These are phyloP conservation scores for Eulemur mongoz DNA, from an alignment of 2,797 vertebrate genomes.

Conservation along the genomic window DNA sequence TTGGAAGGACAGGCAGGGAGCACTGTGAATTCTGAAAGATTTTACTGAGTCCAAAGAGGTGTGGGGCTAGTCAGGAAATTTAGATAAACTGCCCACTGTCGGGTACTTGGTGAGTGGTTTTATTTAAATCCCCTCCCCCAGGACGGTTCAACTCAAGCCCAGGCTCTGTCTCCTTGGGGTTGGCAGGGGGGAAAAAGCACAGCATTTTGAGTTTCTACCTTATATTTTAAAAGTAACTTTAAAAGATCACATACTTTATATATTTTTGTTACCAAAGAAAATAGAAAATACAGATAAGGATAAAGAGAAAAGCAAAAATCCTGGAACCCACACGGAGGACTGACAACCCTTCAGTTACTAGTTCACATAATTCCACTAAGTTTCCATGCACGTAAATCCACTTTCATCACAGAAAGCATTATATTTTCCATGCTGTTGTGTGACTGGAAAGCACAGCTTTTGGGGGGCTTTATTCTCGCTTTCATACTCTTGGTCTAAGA, in stretches of 20 bases:
- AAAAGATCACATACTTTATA: background rate
- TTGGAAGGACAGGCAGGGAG: constrained; percentile 43
- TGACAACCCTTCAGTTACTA: background rate
- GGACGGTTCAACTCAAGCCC: background rate
- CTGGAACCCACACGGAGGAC: background rate
- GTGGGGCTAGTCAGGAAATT: constrained; percentile 4
- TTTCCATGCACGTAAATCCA: background rate
- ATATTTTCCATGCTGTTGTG: background rate
- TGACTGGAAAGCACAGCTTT: constrained; percentile 38
- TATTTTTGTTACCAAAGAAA: constrained; percentile 28
- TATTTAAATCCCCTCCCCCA: background rate
- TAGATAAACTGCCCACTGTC: background rate
- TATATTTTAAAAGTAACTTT: constrained; percentile 8
- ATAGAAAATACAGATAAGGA: constrained; percentile 16
- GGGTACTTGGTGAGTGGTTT: background rate
- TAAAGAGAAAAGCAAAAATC: constrained; percentile 12
- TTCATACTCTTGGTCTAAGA: constrained; percentile 47
- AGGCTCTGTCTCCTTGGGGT: background rate
- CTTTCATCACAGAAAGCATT: background rate
- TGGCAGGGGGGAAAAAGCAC: background rate
- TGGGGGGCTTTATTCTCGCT: background rate
- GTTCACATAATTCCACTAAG: background rate
- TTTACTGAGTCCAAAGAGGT: background rate
- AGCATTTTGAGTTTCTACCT: background rate
- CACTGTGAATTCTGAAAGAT: constrained; percentile 22